Evolutionary conservation across 2,797 vertebrate genomes (phyloP).

Genomic region (Microhierax caerulescens): DNA sequence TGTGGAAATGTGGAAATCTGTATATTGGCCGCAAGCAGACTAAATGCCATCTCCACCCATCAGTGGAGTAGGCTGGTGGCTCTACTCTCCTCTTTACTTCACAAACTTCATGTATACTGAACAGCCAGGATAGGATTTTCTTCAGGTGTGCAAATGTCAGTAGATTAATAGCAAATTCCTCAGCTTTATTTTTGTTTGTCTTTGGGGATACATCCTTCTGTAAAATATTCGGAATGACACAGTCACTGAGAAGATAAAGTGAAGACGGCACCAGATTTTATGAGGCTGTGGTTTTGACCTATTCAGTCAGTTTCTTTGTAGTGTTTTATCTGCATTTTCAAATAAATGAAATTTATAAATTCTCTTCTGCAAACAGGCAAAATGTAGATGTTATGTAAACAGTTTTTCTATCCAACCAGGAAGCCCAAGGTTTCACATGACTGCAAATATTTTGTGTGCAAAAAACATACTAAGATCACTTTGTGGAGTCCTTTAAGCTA

Average conservation of each 20-base stretch:
- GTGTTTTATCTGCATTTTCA: not conserved
- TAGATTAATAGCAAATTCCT: not conserved
- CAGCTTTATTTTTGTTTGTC: not conserved
- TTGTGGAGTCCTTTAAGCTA: not conserved
- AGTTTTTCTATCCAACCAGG: not conserved
- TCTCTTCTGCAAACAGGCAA: not conserved
- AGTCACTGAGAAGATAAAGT: not conserved
- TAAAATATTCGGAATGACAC: not conserved
- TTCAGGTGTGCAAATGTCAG: not conserved
- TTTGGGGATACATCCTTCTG: not conserved
- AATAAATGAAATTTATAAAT: not conserved
- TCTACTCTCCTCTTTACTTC: not conserved
- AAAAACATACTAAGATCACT: not conserved
- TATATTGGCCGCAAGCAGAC: fast-evolving
- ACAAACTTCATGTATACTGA: not conserved
- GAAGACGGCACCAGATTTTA: not conserved
- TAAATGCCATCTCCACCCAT: not conserved
- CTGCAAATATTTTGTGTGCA: not conserved
- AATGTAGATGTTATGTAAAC: not conserved
- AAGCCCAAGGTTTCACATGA: not conserved
- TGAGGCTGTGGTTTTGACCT: not conserved
- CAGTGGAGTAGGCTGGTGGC: not conserved
- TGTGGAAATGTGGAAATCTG: not conserved
- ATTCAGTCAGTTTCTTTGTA: not conserved
- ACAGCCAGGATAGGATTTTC: not conserved